phyloP scores from a whole-genome alignment of 2,113 vertebrate genomes.

The Nothobranchius kuhntae region DNA sequence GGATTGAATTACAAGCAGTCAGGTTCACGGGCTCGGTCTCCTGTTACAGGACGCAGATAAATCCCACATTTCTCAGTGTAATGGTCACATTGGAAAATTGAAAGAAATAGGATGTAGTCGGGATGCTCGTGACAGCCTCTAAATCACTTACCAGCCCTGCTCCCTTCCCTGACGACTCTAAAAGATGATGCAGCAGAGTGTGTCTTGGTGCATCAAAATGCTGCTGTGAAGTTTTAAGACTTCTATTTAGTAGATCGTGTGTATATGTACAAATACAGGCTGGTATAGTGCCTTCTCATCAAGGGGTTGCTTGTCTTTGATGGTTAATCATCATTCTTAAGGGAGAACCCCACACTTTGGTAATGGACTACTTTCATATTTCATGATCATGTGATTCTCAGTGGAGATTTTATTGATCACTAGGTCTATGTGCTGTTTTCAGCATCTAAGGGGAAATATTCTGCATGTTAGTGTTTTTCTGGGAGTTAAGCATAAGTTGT shows the following conservation, averaged over 20 bases:
- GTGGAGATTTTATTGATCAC: neutral
- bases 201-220: slow-evolving; percentile 1
- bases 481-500: no score
- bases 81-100: slow-evolving; percentile 32
- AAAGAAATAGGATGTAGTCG: slow-evolving; percentile 37
- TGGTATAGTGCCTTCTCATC: slow-evolving; percentile 3
- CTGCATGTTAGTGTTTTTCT: no score
- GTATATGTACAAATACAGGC: slow-evolving; percentile 4
- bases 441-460: no score
- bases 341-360: slow-evolving; percentile 22
- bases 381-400: neutral
- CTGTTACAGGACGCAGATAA: slow-evolving; percentile 51
- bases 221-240: slow-evolving; percentile 11
- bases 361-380: slow-evolving; percentile 1
- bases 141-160: slow-evolving; percentile 38
- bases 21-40: slow-evolving; percentile 31
- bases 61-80: slow-evolving; percentile 36
- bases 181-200: slow-evolving; percentile 36
- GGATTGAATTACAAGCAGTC: slow-evolving; percentile 51
- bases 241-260: slow-evolving; percentile 17
- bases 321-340: slow-evolving; percentile 30
- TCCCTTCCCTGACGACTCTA: slow-evolving; percentile 31
- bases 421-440: neutral
- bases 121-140: slow-evolving; percentile 45
- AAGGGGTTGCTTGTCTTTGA: slow-evolving; percentile 1